Percentiles rank a stretch among this genome's conserved stretches.
These are phyloP conservation scores for Caenorhabditis macrosperma DNA, from an alignment of 2,888 invertebrate species.

Conservation along the genomic window DNA sequence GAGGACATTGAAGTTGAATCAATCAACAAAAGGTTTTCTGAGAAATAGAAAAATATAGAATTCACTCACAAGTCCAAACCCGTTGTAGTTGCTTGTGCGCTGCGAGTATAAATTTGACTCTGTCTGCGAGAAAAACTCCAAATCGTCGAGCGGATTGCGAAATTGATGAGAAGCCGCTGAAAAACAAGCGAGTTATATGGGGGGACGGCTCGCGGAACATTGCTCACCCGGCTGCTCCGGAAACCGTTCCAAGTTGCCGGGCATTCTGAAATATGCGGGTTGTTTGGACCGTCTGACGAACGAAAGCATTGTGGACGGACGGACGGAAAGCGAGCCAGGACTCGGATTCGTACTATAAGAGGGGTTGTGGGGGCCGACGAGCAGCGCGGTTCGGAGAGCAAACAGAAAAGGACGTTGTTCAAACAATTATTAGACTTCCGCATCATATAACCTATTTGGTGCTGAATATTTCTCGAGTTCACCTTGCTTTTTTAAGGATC, in stretches of 20 bases:
- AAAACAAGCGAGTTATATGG: neutral
- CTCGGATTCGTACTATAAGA: slow-evolving; percentile 54
- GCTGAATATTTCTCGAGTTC: slow-evolving; percentile 5
- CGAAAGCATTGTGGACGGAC: slow-evolving; percentile 20
- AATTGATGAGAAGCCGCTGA: slow-evolving; percentile 32
- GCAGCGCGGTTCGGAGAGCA: slow-evolving; percentile 66
- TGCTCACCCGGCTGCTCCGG: slow-evolving; percentile 21
- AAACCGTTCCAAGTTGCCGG: slow-evolving; percentile 25
- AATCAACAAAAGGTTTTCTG: neutral
- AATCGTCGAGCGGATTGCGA: slow-evolving; percentile 26
- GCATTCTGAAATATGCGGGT: slow-evolving; percentile 51
- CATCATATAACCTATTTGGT: slow-evolving; percentile 44
- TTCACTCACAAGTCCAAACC: slow-evolving; percentile 31
- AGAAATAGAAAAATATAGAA: too few species aligned
- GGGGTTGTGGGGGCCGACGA: slow-evolving; percentile 59
- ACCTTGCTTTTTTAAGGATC: slow-evolving; percentile 3
- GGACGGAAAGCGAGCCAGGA: neutral
- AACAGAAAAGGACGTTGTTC: slow-evolving; percentile 76
- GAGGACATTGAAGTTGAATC: neutral
- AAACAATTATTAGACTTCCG: slow-evolving; percentile 65
- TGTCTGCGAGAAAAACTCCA: slow-evolving; percentile 2
- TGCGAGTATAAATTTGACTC: slow-evolving; percentile 3
- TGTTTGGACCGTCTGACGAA: slow-evolving; percentile 48
- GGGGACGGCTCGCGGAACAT: neutral
- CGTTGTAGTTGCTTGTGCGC: slow-evolving; percentile 2